Evolutionary conservation across 2,888 invertebrate species (phyloP).

Genomic region (Cenopis cana): DNA sequence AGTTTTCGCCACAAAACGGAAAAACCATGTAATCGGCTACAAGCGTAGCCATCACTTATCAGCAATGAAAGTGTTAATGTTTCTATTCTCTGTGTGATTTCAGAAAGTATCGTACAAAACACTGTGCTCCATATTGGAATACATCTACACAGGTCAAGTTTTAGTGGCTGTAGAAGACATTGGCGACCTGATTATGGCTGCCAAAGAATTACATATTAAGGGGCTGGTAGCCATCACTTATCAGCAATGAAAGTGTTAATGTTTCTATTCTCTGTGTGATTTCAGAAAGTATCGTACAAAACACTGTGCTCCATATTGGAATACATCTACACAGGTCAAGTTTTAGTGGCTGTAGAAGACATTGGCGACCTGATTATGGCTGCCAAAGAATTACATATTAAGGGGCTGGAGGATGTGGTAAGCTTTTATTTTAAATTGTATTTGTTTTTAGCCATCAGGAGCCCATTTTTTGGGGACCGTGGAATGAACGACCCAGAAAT

Average conservation of each 20-base stretch:
- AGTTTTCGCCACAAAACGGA: too few species aligned
- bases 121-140: constrained; percentile 71
- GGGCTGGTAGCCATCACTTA: too few species aligned
- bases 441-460: background rate
- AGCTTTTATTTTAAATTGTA: constrained; percentile 14
- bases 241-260: too few species aligned
- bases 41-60: too few species aligned
- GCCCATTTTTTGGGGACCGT: background rate
- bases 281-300: constrained; percentile 73
- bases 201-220: constrained; percentile 72
- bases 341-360: constrained; percentile 62
- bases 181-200: constrained; percentile 67
- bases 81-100: constrained; percentile 51
- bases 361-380: constrained; percentile 68
- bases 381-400: constrained; percentile 72
- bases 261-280: constrained; percentile 45
- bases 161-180: constrained; percentile 64
- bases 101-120: constrained; percentile 75
- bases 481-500: too few species aligned
- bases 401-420: constrained; percentile 75
- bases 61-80: too few species aligned
- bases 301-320: constrained; percentile 72
- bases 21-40: too few species aligned
- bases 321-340: constrained; percentile 79
- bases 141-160: constrained; percentile 78